These are phyloP conservation scores for Rhingia rostrata DNA, from an alignment of 2,888 invertebrate species.

Conservation along the genomic window DNA sequence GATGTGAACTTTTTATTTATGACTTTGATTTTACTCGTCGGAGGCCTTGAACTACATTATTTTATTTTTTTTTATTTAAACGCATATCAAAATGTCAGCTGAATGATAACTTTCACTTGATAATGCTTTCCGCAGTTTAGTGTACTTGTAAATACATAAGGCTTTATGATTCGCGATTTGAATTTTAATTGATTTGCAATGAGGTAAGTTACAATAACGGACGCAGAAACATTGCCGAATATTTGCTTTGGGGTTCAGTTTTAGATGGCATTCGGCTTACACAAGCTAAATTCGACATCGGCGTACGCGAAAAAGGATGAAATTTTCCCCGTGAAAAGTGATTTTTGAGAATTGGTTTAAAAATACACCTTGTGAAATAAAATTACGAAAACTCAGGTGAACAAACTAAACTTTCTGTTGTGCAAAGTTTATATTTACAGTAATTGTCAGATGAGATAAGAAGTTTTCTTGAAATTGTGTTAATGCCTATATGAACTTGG, in stretches of 20 bases:
- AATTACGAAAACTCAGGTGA: too few relatives aligned
- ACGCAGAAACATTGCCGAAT: neutral
- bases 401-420: too few relatives aligned
- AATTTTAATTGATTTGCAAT: slow-evolving; percentile 28
- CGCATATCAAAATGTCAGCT: slow-evolving; percentile 29
- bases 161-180: neutral
- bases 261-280: slow-evolving; percentile 5
- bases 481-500: too few relatives aligned
- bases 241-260: slow-evolving; percentile 1
- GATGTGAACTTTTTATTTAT: slow-evolving; percentile 36
- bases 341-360: neutral
- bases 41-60: slow-evolving; percentile 39
- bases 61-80: slow-evolving; percentile 19
- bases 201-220: neutral
- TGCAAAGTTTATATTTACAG: too few relatives aligned
- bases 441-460: too few relatives aligned
- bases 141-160: neutral
- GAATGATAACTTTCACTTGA: slow-evolving; percentile 43
- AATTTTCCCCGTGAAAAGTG: neutral
- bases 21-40: slow-evolving; percentile 14
- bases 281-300: neutral
- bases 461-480: too few relatives aligned
- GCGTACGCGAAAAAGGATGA: neutral
- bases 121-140: slow-evolving; percentile 12
- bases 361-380: too few relatives aligned